Conservation (phyloP, 1,140 invertebrate species). For the Chelonus insularis region DNA sequence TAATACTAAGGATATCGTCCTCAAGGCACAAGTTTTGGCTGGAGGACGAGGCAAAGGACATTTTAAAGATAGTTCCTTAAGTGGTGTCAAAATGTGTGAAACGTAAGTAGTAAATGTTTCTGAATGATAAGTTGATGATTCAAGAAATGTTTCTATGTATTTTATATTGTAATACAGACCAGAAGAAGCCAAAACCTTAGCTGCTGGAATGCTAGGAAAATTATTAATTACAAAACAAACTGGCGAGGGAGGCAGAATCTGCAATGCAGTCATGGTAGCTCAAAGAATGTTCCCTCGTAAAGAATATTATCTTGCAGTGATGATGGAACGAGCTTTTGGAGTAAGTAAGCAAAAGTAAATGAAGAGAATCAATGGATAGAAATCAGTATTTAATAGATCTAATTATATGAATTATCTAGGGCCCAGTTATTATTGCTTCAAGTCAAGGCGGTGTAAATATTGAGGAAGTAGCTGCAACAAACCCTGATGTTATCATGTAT, state of each 20-base stretch:
- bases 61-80: conserved; percentile 90
- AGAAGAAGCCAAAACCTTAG: conserved; percentile 81
- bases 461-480: conserved; percentile 92
- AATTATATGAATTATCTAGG: conserved; percentile 71
- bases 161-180: conserved; percentile 64
- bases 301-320: conserved; percentile 96
- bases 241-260: conserved; percentile 88
- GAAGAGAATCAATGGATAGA: no score
- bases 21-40: conserved; percentile 97
- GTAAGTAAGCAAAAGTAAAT: no score
- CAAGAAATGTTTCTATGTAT: background rate
- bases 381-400: no score
- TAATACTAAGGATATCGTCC: conserved; percentile 83
- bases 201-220: conserved; percentile 89
- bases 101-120: conserved; percentile 67
- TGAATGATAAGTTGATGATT: no score
- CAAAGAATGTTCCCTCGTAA: conserved; percentile 92
- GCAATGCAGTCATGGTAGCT: conserved; percentile 94
- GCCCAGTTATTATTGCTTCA: conserved; percentile 93
- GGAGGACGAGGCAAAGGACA: conserved; percentile 92
- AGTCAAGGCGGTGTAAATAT: conserved; percentile 97
- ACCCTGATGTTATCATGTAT: conserved; percentile 89
- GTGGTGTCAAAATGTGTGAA: conserved; percentile 89
- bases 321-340: conserved; percentile 93
- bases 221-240: conserved; percentile 95